A percentile compares a stretch with the other conserved stretches of the same genome.
phyloP scores from a whole-genome alignment of 2,797 vertebrate species.

The Apodemus agrarius region DNA sequence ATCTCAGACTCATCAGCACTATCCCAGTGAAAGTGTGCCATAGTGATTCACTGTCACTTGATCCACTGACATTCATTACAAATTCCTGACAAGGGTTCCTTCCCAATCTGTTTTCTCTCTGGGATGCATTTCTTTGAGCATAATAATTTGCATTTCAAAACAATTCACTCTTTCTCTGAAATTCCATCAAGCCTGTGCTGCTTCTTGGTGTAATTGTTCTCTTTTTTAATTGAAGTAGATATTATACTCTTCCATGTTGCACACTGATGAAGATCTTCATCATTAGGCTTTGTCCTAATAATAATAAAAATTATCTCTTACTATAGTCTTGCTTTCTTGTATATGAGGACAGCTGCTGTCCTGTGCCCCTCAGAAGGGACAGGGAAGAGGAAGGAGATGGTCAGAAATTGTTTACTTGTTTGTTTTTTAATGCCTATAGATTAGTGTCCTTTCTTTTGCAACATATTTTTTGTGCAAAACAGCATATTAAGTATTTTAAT shows the following conservation, averaged over 20 bases:
- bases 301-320: not conserved
- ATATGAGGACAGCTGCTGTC: not conserved
- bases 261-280: not conserved
- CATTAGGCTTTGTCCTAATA: not conserved
- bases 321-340: not conserved
- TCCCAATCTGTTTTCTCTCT: not conserved
- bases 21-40: not conserved
- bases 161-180: not conserved
- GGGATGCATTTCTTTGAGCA: not conserved
- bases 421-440: not conserved
- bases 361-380: not conserved
- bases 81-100: not conserved
- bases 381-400: not conserved
- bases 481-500: not conserved
- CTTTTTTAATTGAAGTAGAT: not conserved
- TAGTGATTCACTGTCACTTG: not conserved
- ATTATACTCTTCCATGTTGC: not conserved
- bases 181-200: not conserved
- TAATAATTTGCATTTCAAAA: not conserved
- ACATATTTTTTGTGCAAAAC: slow-evolving; percentile 5
- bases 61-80: not conserved
- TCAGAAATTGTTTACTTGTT: not conserved
- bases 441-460: not conserved
- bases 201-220: not conserved
- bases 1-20: not conserved